Evolutionary conservation across 23 tunicate species (phyloP).

Genomic region (Ascidia mentula): DNA sequence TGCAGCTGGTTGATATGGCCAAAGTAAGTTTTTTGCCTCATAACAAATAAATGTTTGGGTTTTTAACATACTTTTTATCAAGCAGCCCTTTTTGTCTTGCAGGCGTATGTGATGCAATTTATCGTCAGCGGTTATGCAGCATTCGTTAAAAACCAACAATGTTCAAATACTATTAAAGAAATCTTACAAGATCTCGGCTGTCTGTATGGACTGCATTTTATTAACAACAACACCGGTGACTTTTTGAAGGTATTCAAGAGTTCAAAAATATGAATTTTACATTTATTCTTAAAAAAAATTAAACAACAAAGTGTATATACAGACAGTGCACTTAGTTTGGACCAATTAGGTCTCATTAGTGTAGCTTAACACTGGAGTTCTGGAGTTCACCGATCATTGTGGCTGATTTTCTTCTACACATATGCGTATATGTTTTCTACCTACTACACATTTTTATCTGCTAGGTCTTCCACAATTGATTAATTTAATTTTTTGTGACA

Average conservation of each 20-base stretch:
- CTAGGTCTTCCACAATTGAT: no score
- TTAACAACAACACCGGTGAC: conserved; percentile 52
- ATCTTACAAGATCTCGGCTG: conserved; percentile 31
- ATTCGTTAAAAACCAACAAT: neutral
- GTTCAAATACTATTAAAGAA: conserved; percentile 27
- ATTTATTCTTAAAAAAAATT: no score
- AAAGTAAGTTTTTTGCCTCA: conserved; percentile 23
- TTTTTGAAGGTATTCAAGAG: conserved; percentile 81
- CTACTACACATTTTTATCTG: no score
- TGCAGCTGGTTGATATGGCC: conserved; percentile 41
- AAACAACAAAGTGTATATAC: no score
- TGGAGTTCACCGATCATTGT: no score
- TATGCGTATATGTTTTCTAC: no score
- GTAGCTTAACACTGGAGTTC: no score
- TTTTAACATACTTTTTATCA: neutral
- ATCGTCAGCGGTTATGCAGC: conserved; percentile 7
- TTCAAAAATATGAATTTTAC: no score
- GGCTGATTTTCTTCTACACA: no score
- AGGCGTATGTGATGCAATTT: conserved; percentile 40
- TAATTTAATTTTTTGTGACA: no score
- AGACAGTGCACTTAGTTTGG: no score
- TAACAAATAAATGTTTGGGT: neutral
- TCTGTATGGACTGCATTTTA: conserved; percentile 52
- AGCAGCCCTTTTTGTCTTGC: neutral
- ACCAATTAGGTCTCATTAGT: no score